phyloP scores from a whole-genome alignment of 64 coral and sea anemone species.

The Stichodactyla mertensii region DNA sequence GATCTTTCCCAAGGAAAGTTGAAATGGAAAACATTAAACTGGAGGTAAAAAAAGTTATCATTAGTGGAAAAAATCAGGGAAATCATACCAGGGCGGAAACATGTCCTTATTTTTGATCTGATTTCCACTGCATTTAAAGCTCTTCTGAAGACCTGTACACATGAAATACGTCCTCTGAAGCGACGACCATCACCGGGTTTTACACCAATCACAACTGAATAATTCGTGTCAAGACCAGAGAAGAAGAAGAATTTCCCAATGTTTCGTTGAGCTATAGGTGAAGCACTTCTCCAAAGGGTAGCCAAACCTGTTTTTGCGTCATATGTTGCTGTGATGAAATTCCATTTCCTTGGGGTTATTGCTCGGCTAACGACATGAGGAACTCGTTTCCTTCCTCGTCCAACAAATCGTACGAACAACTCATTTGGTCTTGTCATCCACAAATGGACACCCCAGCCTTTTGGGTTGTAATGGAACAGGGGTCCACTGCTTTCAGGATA shows the following conservation, averaged over 20 bases:
- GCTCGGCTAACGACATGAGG: conserved; percentile 31
- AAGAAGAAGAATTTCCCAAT: conserved; percentile 37
- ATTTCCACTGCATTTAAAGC: conserved; percentile 55
- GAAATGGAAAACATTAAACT: too few species aligned
- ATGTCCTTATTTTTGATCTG: conserved; percentile 28
- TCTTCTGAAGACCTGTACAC: conserved; percentile 59
- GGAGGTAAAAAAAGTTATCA: too few species aligned
- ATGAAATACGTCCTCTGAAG: conserved; percentile 67
- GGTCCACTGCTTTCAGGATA: conserved; percentile 79
- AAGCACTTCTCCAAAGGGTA: conserved; percentile 61
- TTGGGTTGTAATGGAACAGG: conserved; percentile 64
- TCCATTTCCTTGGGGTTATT: conserved; percentile 59
- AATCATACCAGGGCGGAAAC: conserved; percentile 42
- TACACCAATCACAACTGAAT: conserved; percentile 64
- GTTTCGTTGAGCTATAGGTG: conserved; percentile 52
- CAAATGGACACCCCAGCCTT: conserved; percentile 63
- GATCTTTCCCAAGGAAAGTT: too few species aligned
- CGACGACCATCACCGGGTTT: conserved; percentile 64
- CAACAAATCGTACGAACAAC: conserved; percentile 68
- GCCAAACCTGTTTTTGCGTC: conserved; percentile 49
- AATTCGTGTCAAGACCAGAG: conserved; percentile 59
- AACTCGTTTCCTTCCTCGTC: conserved; percentile 17
- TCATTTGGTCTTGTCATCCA: conserved; percentile 63
- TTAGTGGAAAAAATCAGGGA: neutral
- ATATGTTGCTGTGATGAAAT: conserved; percentile 71